Conservation (phyloP, 2,888 invertebrate genomes). For the Drosophila recens region DNA sequence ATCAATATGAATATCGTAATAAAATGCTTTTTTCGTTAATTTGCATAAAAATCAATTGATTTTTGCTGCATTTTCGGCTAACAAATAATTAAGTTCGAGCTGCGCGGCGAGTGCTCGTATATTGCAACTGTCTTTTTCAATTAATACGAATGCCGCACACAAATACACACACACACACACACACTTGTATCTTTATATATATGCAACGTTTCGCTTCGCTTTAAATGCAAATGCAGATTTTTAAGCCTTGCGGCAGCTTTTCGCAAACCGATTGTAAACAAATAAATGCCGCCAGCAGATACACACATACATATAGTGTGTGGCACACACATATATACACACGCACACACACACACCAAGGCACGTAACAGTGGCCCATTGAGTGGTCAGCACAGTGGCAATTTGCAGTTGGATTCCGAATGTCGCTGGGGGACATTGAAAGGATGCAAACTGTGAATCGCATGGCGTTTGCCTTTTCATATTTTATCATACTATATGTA, state of each 20-base stretch:
- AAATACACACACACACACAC: conserved; percentile 16
- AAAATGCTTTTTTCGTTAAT: conserved; percentile 45
- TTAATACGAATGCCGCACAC: conserved; percentile 55
- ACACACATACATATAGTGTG: conserved; percentile 29
- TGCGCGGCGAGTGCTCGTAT: conserved; percentile 13
- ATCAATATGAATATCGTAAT: background rate
- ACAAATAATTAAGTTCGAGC: conserved; percentile 21
- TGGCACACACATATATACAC: conserved; percentile 1
- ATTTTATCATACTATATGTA: conserved; percentile 39
- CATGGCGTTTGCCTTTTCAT: conserved; percentile 46
- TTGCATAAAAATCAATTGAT: conserved; percentile 56
- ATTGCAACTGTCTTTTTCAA: conserved; percentile 67
- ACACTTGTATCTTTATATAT: background rate
- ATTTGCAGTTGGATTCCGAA: conserved; percentile 45
- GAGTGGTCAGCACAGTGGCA: conserved; percentile 60
- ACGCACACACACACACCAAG: conserved; percentile 31
- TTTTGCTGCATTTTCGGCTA: conserved; percentile 17
- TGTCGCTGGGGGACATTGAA: conserved; percentile 35
- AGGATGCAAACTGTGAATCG: conserved; percentile 45
- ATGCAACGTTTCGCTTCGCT: conserved; percentile 21
- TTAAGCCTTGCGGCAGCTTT: conserved; percentile 70
- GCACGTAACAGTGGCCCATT: conserved; percentile 28
- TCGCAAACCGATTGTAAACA: conserved; percentile 78
- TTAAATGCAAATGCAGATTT: conserved; percentile 70
- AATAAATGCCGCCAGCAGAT: conserved; percentile 77